Evolutionary conservation across 1,140 invertebrate species (phyloP), one percentile per base, ranked within the genome.

Genomic region (Penaeus vannamei): DNA sequence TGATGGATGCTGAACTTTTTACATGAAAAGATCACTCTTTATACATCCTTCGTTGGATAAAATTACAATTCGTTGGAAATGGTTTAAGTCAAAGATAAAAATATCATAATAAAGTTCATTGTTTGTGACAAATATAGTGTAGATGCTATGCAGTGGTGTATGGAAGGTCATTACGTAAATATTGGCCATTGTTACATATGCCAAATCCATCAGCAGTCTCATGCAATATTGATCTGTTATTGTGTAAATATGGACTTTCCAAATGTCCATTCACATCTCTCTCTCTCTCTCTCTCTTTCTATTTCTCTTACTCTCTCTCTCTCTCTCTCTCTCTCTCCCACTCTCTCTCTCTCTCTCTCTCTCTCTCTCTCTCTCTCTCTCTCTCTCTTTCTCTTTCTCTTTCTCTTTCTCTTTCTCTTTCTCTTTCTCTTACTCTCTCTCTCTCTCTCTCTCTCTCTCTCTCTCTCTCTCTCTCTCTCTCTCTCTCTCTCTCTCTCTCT

Each of bases 351-450:
- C 36, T 36, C 76, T 79, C 76, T 79, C 76, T 79, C 76, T 79
- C 76, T 79, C 76, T 79, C 76, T 79, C 76, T 79, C 76, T 79
- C 76, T 79, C 76, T 79, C 76, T 79, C 76, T 79, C 22, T 79
- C 76, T 79, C 19, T 36, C 36, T 36, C 22, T 79, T 12, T 79
- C 76, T 29, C 36, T 36, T 29, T 77, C 36, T 36, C 36, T 36
- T 8, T 36, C 36, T 36, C 36, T 36, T 8, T 36, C 2, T 36
- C 76, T 79, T 12, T 5, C 76, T 79, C 76, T 79, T 12, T 79
- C 76, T 79, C 76, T 79, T 12, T 79, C 76, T 12, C 76, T 79
- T 32, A 4, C 76, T 79, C 76, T 79, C 76, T 79, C 76, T 79
- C 76, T 79, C 76, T 79, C 76, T 79, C 76, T 79, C 76, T 79